phyloP scores from a whole-genome alignment of 2,888 invertebrate species.

The Crossocerus cetratus region DNA sequence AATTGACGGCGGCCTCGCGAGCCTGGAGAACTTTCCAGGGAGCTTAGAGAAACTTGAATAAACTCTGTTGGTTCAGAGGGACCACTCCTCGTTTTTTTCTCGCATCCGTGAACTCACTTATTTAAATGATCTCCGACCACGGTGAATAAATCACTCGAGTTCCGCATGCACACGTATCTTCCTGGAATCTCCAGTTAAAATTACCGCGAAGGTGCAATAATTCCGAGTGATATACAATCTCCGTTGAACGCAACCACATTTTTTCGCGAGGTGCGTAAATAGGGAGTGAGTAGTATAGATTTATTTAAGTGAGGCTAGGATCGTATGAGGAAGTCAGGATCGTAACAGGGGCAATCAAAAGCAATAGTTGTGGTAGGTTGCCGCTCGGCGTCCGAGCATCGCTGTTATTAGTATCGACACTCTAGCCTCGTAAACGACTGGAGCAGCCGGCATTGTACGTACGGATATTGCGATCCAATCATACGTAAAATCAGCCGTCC shows the following conservation, averaged over 20 bases:
- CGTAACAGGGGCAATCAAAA: conserved; percentile 8
- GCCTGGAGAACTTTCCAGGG: not conserved
- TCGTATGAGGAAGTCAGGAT: conserved; percentile 6
- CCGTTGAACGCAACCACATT: too few relatives aligned
- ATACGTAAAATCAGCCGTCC: conserved; percentile 45
- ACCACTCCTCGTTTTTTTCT: not conserved
- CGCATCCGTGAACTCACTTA: not conserved
- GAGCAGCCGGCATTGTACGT: conserved; percentile 20
- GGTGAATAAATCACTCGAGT: conserved; percentile 7
- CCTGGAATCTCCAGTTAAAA: not conserved
- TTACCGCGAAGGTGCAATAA: too few relatives aligned
- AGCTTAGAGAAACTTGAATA: not conserved
- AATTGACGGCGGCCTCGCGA: not conserved
- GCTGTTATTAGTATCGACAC: conserved; percentile 46
- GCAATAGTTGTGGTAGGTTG: conserved; percentile 16
- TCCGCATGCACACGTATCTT: conserved; percentile 7
- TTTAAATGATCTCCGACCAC: not conserved
- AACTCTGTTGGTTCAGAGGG: not conserved
- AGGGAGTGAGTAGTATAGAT: too few relatives aligned
- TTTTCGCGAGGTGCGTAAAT: too few relatives aligned
- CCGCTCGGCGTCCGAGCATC: conserved; percentile 15
- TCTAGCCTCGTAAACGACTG: conserved; percentile 27
- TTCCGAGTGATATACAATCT: too few relatives aligned
- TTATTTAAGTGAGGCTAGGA: too few relatives aligned
- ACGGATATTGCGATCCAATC: conserved; percentile 53